Percentiles rank a stretch among this genome's conserved stretches.
Conservation (phyloP, 1,140 invertebrate genomes). For the Drosophila guanche region DNA sequence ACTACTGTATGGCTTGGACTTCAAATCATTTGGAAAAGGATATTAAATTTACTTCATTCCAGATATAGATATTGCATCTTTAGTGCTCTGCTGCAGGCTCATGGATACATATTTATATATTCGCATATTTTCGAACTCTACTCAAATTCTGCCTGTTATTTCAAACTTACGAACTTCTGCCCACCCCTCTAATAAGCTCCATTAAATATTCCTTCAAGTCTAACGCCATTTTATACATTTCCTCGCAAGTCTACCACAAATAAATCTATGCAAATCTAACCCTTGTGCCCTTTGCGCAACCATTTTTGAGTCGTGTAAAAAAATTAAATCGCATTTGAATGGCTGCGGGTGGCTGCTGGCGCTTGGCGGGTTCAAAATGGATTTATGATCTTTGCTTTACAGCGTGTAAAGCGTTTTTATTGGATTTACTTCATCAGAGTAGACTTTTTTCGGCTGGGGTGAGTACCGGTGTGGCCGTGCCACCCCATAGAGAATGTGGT, state of each 20-base stretch:
- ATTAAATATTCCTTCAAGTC: not conserved
- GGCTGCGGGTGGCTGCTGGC: conserved; percentile 2
- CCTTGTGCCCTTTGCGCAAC: conserved; percentile 24
- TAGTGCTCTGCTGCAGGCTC: no score
- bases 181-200: no score
- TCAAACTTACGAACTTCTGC: no score
- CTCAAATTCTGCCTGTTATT: no score
- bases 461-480: conserved; percentile 5
- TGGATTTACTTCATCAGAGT: conserved; percentile 58
- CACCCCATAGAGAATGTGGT: conserved; percentile 8
- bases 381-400: conserved; percentile 77
- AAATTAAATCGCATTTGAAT: conserved; percentile 47
- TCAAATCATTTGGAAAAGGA: no score
- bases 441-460: conserved; percentile 1
- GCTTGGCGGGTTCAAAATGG: conserved; percentile 37
- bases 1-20: no score
- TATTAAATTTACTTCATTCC: no score
- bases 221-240: conserved; percentile 14
- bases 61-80: no score
- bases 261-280: conserved; percentile 56
- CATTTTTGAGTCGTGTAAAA: conserved; percentile 38
- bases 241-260: not conserved
- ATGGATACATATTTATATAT: no score
- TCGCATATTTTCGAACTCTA: no score
- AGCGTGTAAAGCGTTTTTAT: conserved; percentile 83